Base-by-base conservation (phyloP, 23 tunicate genomes). In the Trididemnum clinides region DNA sequence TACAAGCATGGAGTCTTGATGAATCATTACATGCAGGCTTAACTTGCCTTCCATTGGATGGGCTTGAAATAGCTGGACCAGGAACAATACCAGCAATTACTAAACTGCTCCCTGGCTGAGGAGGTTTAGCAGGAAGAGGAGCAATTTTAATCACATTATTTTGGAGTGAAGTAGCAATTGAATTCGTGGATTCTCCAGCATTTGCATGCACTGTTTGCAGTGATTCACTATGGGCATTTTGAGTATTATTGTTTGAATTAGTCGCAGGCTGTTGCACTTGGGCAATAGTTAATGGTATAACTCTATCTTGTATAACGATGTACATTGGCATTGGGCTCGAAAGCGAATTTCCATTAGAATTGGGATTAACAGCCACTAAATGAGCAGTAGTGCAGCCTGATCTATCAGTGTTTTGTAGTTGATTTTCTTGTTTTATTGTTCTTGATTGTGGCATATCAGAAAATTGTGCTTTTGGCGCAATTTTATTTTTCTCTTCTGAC, bases 1-100 rank as follows among this genome's bases (percentile, higher is more conserved):
- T 64, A 50, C 98, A 95, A 20, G 33, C 91, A 74, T 90, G 95
- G 25, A 93, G 76, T 27, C 97, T 57, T 30, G 83, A 50, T 20
- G 85, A 81, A 28, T 90, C 96, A 33, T 89, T 59, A 80, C 33
- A 39, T 15, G 37, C 31, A 5, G 1, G 39, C 12, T 72, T 64
- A 32, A 21, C 57, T 32, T 27, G 49, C 0, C n/a, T 22, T 6
- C 21, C 12, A 35, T 33, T 31, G 0, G 69, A 12, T 4, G 18
- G 6, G 4, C 6, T 59, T 59, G 69, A 21, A 59, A 59, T 21
- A 21, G 26, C 21, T 12, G 76, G 35, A 32, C 81, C 86, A 0
- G 91, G 81, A 27, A 89, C 86, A 20, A 92, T 92, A 1, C 97
- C 97, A 0, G 92, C 97, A 2, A 92, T 87, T 86, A 92, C 59